Evolutionary conservation across 2,113 vertebrate genomes (phyloP), one percentile per base, ranked within the genome.

Genomic region (Axis porcinus): DNA sequence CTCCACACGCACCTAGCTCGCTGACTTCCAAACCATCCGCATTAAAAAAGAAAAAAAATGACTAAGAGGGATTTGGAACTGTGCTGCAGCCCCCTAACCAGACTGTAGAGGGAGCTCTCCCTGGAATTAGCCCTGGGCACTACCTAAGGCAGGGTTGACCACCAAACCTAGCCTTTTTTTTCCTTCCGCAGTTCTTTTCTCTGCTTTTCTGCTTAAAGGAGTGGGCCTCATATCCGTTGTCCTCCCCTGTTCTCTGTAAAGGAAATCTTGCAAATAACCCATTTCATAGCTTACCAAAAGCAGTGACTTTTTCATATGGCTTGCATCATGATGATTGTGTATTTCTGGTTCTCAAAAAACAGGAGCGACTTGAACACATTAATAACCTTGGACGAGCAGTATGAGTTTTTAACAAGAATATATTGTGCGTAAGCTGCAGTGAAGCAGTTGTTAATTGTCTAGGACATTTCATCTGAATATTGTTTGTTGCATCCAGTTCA

Each of bases 191-290:
- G 52, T 0, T 16, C 21, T 19, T 67, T n/a, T 27, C 0, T 47
- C 54, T 74, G 19, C 13, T 33, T 64, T 54, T 62, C 4, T 76
- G 8, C 58, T 45, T 62, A 19, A 23, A 17, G 50, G 10, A 67
- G 23, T 7, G 27, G 23, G 25, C 12, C 50, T n/a, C 6, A 1
- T 74, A 5, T 16, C 50, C 47, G 0, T 8, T 4, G 3, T 8
- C 45, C 12, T 40, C 36, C 21, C 13, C 25, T 7, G 0, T 11
- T 6, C 19, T 0, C 55, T 12, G 47, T 74, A 28, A 82, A 45
- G 43, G 55, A 43, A 79, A 58, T 52, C 64, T 58, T 76, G 5
- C 8, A 30, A 33, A 47, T 8, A 16, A 50, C 7, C 12, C 21
- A 6, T 13, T 21, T 27, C 27, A 25, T 33, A 13, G 2, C 11